A percentile compares a stretch with the other conserved stretches of the same genome.
phyloP scores from a whole-genome alignment of 1,140 invertebrate species.

The Drosophila guanche region DNA sequence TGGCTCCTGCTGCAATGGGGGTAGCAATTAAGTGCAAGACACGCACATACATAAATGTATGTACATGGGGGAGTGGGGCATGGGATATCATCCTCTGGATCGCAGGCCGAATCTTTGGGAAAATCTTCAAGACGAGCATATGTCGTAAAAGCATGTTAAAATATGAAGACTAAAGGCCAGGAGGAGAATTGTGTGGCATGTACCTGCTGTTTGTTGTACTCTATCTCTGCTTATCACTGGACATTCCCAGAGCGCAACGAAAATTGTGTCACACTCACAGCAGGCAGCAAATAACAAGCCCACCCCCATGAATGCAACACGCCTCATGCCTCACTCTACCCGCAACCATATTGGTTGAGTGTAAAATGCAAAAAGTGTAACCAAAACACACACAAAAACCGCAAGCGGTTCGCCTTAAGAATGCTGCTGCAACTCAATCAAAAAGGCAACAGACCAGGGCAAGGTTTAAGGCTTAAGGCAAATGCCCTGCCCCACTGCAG shows the following conservation, averaged over 20 bases:
- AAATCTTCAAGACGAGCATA: slow-evolving; percentile 23
- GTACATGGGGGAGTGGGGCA: slow-evolving; percentile 9
- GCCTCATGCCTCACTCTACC: background rate
- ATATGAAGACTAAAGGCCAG: slow-evolving; percentile 17
- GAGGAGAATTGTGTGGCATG: background rate
- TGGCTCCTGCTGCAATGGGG: slow-evolving; percentile 2
- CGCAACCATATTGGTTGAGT: slow-evolving; percentile 4
- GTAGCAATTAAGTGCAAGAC: slow-evolving; percentile 30
- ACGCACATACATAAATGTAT: background rate
- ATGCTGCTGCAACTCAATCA: slow-evolving; percentile 25
- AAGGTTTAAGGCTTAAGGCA: too few relatives aligned
- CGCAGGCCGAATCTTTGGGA: slow-evolving; percentile 23
- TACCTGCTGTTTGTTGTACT: background rate
- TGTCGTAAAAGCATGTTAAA: slow-evolving; percentile 23
- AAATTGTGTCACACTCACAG: slow-evolving; percentile 2
- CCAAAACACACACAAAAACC: slow-evolving; percentile 3
- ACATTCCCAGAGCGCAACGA: background rate
- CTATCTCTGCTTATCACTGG: background rate
- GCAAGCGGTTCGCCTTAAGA: slow-evolving; percentile 6
- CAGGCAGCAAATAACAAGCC: background rate
- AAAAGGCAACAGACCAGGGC: background rate
- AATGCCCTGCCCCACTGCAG: too few relatives aligned
- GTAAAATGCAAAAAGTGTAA: background rate
- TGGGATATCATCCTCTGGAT: background rate
- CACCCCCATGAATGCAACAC: background rate